A percentile compares a stretch with the other conserved stretches of the same genome.
These are phyloP conservation scores for Bovichtus variegatus DNA, from an alignment of 2,797 vertebrate genomes.

Conservation along the genomic window DNA sequence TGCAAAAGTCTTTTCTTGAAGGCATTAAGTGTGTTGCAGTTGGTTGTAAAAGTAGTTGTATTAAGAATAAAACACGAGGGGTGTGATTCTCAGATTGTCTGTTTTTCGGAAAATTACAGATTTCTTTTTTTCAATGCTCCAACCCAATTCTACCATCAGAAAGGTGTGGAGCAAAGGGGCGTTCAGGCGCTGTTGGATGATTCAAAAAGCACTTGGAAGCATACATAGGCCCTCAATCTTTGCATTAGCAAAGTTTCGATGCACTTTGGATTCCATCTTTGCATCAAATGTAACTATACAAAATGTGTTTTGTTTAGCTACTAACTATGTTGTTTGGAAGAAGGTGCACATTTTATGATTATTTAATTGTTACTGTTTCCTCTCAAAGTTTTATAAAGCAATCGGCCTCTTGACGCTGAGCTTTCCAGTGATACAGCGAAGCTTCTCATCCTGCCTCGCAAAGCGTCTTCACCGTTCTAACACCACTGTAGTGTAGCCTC, in stretches of 20 bases:
- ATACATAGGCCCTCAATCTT: background rate
- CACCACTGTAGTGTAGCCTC: slow-evolving; percentile 31
- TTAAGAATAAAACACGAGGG: background rate
- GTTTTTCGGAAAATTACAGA: background rate
- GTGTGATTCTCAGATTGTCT: background rate
- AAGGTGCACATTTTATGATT: slow-evolving; percentile 5
- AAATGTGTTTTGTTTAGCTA: background rate
- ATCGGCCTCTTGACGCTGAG: slow-evolving; percentile 32
- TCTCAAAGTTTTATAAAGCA: slow-evolving; percentile 22
- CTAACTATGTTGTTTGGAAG: background rate
- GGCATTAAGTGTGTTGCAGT: background rate
- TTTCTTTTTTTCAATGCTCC: background rate
- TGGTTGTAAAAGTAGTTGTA: background rate
- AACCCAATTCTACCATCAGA: background rate
- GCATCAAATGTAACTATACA: background rate
- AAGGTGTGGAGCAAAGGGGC: background rate
- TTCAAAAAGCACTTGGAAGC: background rate
- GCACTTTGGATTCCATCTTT: background rate
- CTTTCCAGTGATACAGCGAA: slow-evolving; percentile 16
- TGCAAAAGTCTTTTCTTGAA: background rate
- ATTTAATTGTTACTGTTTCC: slow-evolving; percentile 34
- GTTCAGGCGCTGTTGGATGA: background rate
- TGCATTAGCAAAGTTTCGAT: background rate
- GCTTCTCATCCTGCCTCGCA: slow-evolving; percentile 17
- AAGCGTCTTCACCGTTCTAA: slow-evolving; percentile 42